These are phyloP conservation scores for Oxytorus armatus DNA, from an alignment of 2,888 invertebrate genomes.

Conservation along the genomic window DNA sequence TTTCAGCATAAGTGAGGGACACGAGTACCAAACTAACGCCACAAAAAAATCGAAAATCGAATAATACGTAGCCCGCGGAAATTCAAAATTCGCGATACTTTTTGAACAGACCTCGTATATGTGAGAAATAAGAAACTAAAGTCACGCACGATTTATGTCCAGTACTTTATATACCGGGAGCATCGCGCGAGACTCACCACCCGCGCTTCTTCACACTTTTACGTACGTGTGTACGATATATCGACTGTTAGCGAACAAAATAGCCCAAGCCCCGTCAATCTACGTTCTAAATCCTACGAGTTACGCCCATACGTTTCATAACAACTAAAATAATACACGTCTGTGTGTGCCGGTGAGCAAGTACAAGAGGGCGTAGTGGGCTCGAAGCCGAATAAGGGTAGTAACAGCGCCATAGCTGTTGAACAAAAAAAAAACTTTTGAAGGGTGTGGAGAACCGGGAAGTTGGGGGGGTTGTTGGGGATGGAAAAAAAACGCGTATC, in stretches of 20 bases:
- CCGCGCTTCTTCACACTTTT: constrained; percentile 36
- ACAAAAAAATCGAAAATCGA: too few relatives aligned
- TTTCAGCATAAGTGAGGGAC: too few relatives aligned
- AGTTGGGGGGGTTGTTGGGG: constrained; percentile 11
- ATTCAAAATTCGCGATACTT: too few relatives aligned
- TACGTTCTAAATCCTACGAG: neutral
- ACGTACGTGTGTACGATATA: neutral
- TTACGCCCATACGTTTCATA: constrained; percentile 9
- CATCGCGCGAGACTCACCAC: constrained; percentile 47
- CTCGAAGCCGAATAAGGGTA: constrained; percentile 31
- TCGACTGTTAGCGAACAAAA: constrained; percentile 1
- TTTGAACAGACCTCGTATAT: too few relatives aligned
- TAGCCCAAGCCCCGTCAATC: neutral
- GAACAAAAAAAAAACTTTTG: constrained; percentile 16
- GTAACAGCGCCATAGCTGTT: constrained; percentile 28
- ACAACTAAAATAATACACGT: neutral
- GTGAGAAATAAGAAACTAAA: constrained; percentile 65
- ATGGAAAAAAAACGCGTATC: constrained; percentile 61
- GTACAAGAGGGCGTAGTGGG: constrained; percentile 1
- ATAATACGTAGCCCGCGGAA: too few relatives aligned
- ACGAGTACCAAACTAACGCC: too few relatives aligned
- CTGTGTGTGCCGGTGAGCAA: too few relatives aligned
- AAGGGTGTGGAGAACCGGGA: constrained; percentile 9
- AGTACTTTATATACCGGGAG: constrained; percentile 57
- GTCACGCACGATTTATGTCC: constrained; percentile 73